Percentiles rank a stretch among this genome's conserved stretches.
Conservation (phyloP, 1,140 invertebrate genomes). For the Kradibia gibbosae region DNA sequence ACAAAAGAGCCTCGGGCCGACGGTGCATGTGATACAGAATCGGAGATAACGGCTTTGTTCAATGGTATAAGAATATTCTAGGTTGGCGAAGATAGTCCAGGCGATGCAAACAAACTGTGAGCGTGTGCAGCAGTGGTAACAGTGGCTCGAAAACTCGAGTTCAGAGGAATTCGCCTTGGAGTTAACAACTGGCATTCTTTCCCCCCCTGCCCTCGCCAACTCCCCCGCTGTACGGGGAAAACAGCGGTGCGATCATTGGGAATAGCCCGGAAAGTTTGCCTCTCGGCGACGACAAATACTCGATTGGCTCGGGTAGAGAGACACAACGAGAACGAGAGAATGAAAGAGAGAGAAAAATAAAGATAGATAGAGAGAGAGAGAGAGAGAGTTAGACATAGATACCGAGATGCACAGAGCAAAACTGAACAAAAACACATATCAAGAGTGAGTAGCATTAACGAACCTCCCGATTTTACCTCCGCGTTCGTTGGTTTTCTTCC, state of each 20-base stretch:
- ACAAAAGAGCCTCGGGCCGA: not conserved
- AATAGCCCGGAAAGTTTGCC: constrained; percentile 33
- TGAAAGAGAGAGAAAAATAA: not conserved
- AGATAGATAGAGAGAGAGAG: not conserved
- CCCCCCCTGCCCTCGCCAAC: not conserved
- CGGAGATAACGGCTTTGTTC: not conserved
- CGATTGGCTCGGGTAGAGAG: not conserved
- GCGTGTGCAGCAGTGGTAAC: not conserved
- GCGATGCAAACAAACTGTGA: constrained; percentile 24
- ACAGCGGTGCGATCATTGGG: constrained; percentile 53
- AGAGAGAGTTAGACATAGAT: not conserved
- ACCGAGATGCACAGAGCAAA: not conserved
- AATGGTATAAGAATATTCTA: not conserved
- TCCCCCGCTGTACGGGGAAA: constrained; percentile 35
- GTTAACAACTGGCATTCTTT: constrained; percentile 25
- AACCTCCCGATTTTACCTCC: constrained; percentile 30
- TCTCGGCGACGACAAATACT: constrained; percentile 42
- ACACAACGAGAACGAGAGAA: not conserved
- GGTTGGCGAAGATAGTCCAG: not conserved
- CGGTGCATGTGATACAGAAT: not conserved
- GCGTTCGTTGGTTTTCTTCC: constrained; percentile 3
- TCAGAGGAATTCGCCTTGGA: constrained; percentile 43
- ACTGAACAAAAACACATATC: not conserved
- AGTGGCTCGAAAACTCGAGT: not conserved
- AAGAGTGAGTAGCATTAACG: constrained; percentile 9